These are phyloP conservation scores for Procavia capensis DNA, from an alignment of 2,113 vertebrate genomes.

Conservation along the genomic window DNA sequence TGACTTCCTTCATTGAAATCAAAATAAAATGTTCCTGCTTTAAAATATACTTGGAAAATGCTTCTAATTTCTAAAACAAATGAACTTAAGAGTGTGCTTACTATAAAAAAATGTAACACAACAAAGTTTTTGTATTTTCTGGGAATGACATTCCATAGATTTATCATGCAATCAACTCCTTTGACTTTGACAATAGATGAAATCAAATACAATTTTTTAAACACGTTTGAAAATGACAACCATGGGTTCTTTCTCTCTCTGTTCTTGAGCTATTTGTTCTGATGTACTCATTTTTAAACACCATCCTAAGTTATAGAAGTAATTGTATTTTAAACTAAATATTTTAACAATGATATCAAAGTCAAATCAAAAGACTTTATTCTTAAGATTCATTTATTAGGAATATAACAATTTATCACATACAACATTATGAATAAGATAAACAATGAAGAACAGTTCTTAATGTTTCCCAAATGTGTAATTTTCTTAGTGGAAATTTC, in stretches of 20 bases:
- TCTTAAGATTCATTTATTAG: neutral
- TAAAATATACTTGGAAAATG: neutral
- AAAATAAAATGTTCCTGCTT: neutral
- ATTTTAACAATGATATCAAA: neutral
- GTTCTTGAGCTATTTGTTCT: neutral
- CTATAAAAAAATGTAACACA: neutral
- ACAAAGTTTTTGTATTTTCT: neutral
- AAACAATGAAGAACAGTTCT: neutral
- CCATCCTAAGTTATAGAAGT: neutral
- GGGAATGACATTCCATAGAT: neutral
- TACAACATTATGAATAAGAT: neutral
- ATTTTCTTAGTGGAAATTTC: neutral
- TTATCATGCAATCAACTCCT: neutral
- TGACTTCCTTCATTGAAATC: neutral
- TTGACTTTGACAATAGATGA: neutral
- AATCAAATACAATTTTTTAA: neutral
- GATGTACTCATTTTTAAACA: neutral
- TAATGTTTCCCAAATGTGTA: neutral
- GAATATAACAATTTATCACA: neutral
- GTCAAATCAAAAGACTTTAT: neutral
- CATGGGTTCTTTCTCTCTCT: neutral
- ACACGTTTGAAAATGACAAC: neutral
- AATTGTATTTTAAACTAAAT: neutral
- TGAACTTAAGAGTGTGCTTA: neutral
- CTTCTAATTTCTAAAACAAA: constrained; percentile 11